Evolutionary conservation across 2,113 vertebrate genomes (phyloP).

Genomic region (Heliornis fulica): DNA sequence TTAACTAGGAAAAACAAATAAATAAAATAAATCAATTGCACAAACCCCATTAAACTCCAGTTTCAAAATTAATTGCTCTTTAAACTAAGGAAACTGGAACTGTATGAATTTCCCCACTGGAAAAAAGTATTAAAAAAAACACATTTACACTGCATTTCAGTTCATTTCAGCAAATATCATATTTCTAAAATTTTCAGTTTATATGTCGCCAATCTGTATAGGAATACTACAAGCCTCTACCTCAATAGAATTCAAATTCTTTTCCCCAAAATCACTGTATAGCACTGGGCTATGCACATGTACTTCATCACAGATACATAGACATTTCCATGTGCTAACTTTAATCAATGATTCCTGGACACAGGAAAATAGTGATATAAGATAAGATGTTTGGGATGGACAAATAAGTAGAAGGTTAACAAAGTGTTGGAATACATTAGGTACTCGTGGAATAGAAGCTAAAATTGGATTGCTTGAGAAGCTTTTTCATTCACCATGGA

Average conservation of each 20-base stretch:
- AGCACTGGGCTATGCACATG: neutral
- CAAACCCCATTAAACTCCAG: neutral
- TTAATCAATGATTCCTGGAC: neutral
- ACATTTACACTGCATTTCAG: constrained; percentile 19
- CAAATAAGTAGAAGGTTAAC: constrained; percentile 45
- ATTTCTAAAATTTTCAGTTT: constrained; percentile 37
- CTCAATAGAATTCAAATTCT: constrained; percentile 9
- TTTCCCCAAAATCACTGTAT: neutral
- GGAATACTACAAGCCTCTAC: neutral
- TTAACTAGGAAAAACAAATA: neutral
- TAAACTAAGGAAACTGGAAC: neutral
- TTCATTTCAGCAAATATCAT: constrained; percentile 8
- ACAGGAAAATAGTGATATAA: neutral
- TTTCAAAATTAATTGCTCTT: neutral
- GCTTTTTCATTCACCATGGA: neutral
- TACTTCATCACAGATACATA: neutral
- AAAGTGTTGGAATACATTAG: constrained; percentile 35
- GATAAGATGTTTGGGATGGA: neutral
- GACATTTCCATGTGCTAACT: neutral
- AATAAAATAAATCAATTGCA: neutral
- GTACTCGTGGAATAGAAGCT: neutral
- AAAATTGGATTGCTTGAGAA: neutral
- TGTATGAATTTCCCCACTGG: neutral
- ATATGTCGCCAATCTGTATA: neutral
- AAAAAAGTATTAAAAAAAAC: neutral